Base-by-base conservation (phyloP, 2,888 invertebrate species). In the Ornithoptera alexandrae region DNA sequence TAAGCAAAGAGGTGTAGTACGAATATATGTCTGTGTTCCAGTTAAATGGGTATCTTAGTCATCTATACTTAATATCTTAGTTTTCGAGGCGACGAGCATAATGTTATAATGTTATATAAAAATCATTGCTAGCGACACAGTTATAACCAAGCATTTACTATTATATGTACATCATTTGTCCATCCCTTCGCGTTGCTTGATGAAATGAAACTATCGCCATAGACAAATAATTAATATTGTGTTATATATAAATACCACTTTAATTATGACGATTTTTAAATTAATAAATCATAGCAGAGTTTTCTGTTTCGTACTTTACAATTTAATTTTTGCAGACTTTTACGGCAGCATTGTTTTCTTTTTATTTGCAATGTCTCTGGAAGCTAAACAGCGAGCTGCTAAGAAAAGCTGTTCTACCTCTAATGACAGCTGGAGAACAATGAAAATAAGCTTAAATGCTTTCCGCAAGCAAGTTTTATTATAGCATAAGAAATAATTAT, bases 331-430 rank as follows among this genome's bases (percentile, higher is more conserved):
- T 30, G 60, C 50, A 66, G 66, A 60, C 36, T 36, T 65, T 46
- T 42, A 60, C 60, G 50, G 36, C n/a, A 30, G 22, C 36, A 53
- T 53, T 30, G 30, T 30, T 30, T 30, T 30, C 5, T 50, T 50
- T 68, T 68, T 59, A 64, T 68, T 59, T 68, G 59, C 59, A 59
- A 60, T 68, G 50, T 68, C 22, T 50, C 53, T 22, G 59, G 64
- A 68, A 59, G 63, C 59, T 53, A 39, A 60, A 50, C 50, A 64
- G 63, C 63, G 62, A 59, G 59, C 62, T 30, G 57, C 59, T 68
- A 68, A 68, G 59, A 36, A 68, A 64, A 59, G 59, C 63, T 68
- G 59, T 60, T 68, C 63, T 64, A 68, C 36, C 68, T 64, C 59
- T 60, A 68, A 68, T 63, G 58, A 62, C 67, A 42, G 57, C 62